Evolutionary conservation across 1,140 invertebrate genomes (phyloP), one percentile per base, ranked within the genome.

Genomic region (Brachionus rubens): DNA sequence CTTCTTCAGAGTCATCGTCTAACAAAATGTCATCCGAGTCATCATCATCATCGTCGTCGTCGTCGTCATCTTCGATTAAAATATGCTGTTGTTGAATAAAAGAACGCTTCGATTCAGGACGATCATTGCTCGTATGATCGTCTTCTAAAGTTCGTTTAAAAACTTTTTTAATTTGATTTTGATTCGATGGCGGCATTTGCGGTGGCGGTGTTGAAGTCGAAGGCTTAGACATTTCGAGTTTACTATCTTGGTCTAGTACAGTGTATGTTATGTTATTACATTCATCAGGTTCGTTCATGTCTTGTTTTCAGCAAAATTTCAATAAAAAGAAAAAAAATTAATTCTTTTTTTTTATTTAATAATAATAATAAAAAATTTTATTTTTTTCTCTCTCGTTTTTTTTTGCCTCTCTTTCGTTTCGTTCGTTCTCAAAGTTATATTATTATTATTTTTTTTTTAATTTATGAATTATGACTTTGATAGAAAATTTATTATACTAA

Each of bases 261-360:
- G 12, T 54, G 12, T n/a, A 4, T 14, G 52, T 28, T 14, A 54
- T 54, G 12, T 24, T 14, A n/a, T n/a, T n/a, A n/a, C n/a, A n/a
- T 28, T 28, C 21, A 54, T 54, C 33, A 33, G 52, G 33, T 28
- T 54, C 52, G 52, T 54, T 54, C 52, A 54, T 54, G 52, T 21
- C 33, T 28, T 28, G 24, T 12, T 43, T 43, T 43, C n/a, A 12
- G 41, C 10, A 43, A 43, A 43, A n/a, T 43, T 2, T 43, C 10
- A 43, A 43, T 43, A 12, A 12, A 43, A 12, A 43, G 1, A 2
- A 43, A 2, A n/a, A 12, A 43, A 43, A 43, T 43, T 2, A 2
- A 1, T n/a, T 1, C 10, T 43, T 43, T 43, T n/a, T 5, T 2
- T 43, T 43, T 43, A 10, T 43, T 2, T 10, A 43, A 12, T 43